Percentiles rank a stretch among this genome's conserved stretches.
phyloP scores from a whole-genome alignment of 1,140 invertebrate species.

The Drosophila littoralis region DNA sequence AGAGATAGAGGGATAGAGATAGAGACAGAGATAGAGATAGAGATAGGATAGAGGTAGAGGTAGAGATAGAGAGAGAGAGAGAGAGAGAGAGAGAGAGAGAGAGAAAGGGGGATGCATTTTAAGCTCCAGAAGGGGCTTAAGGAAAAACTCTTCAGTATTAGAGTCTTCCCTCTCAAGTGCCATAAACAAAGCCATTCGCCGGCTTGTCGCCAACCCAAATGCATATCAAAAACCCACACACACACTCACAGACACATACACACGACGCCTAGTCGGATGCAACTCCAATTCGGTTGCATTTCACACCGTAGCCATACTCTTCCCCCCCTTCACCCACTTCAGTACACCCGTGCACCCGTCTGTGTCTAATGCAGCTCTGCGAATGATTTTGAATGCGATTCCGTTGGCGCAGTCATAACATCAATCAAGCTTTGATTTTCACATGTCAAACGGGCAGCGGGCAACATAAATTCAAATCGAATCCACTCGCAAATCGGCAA shows the following conservation, averaged over 20 bases:
- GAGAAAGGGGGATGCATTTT: too few relatives aligned
- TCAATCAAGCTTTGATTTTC: constrained; percentile 80
- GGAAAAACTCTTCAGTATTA: too few relatives aligned
- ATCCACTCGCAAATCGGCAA: constrained; percentile 46
- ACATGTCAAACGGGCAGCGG: constrained; percentile 57
- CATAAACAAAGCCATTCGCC: too few relatives aligned
- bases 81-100: too few relatives aligned
- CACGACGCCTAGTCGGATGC: neutral
- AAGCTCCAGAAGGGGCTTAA: neutral
- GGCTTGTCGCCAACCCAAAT: neutral
- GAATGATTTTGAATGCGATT: constrained; percentile 48
- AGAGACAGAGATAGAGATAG: too few relatives aligned
- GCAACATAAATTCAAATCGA: constrained; percentile 74
- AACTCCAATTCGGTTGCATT: constrained; percentile 14
- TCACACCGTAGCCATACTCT: neutral
- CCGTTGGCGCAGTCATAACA: constrained; percentile 56
- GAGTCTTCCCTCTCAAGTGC: too few relatives aligned
- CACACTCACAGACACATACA: constrained; percentile 1
- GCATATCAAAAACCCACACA: constrained; percentile 5
- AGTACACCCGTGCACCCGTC: neutral
- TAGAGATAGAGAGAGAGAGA: neutral
- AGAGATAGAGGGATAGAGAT: too few relatives aligned
- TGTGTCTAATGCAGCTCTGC: neutral
- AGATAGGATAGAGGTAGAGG: neutral
- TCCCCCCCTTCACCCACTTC: neutral